Percentiles rank a stretch among this genome's conserved stretches.
Conservation (phyloP, 1,140 invertebrate genomes). For the Caenorhabditis elegans region WBcel235 BX284604.4:7002501-7003000, state of each 20-base stretch:
- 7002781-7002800: not conserved
- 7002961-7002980: no score
- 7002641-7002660: no score
- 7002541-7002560: no score
- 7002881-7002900: not conserved
- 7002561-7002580: no score
- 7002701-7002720: slow-evolving; percentile 25
- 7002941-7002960: not conserved
- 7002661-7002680: no score
- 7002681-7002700: slow-evolving; percentile 11
- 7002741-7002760: slow-evolving; percentile 1
- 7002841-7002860: slow-evolving; percentile 32
- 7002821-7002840: not conserved
- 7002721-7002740: slow-evolving; percentile 29
- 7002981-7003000: no score
- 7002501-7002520: no score
- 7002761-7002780: not conserved
- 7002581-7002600: no score
- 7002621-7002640: no score
- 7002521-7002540: no score
- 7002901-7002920: slow-evolving; percentile 19
- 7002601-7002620: no score
- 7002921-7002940: slow-evolving; percentile 9
- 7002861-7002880: slow-evolving; percentile 24
- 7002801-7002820: slow-evolving; percentile 23